phyloP scores from a whole-genome alignment of 2,113 vertebrate genomes.

The Microcebus griseorufus region DNA sequence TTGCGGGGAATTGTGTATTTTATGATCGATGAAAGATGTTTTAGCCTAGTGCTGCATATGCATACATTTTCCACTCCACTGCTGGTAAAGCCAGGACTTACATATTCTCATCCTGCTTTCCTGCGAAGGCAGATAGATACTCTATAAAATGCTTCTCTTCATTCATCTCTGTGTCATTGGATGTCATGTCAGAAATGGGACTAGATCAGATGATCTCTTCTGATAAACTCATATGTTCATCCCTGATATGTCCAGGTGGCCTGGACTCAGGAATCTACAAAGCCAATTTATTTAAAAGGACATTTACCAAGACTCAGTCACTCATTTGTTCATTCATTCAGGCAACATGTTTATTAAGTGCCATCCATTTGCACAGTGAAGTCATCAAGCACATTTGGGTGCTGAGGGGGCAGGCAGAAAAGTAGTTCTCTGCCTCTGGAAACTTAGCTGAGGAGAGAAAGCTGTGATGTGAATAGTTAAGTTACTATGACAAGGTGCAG shows the following conservation, averaged over 20 bases:
- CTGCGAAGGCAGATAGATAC: background rate
- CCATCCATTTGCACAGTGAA: background rate
- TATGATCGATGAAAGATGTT: background rate
- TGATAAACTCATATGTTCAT: background rate
- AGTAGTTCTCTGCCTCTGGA: background rate
- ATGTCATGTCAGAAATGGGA: background rate
- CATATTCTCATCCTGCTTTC: background rate
- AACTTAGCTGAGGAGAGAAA: background rate
- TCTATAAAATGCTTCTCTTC: background rate
- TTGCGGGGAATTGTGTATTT: background rate
- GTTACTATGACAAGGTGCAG: background rate
- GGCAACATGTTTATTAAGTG: background rate
- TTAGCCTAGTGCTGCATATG: background rate
- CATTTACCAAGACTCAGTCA: background rate
- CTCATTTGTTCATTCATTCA: background rate
- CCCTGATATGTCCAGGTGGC: background rate
- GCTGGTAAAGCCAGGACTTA: background rate
- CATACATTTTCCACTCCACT: background rate
- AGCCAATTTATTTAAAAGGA: background rate
- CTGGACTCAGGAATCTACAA: background rate
- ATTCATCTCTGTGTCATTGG: background rate
- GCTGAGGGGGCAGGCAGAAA: background rate
- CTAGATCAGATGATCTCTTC: background rate
- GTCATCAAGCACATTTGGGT: background rate
- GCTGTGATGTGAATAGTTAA: background rate